Percentiles rank a stretch among this genome's conserved stretches.
Evolutionary conservation across 1,140 invertebrate genomes (phyloP).

Genomic region (Pseudachorutes palmiensis): DNA sequence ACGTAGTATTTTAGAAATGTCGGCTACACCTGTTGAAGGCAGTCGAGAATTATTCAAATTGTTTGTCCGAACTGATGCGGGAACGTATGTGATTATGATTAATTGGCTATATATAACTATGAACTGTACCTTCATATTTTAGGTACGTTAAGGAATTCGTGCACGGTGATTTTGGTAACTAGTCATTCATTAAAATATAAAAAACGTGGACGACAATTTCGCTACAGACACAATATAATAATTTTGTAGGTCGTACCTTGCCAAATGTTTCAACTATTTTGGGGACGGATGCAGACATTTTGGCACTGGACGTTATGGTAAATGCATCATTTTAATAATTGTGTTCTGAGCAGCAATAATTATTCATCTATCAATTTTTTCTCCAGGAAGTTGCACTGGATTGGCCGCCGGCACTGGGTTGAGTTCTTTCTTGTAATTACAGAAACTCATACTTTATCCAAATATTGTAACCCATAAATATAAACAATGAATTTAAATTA

Average conservation of each 20-base stretch:
- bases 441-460: too few species aligned
- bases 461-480: too few species aligned
- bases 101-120: too few species aligned
- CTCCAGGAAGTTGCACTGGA: conserved; percentile 24
- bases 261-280: conserved; percentile 59
- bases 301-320: conserved; percentile 65
- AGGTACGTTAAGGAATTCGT: conserved; percentile 97
- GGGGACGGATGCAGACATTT: conserved; percentile 54
- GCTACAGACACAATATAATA: not conserved
- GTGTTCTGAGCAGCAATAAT: not conserved
- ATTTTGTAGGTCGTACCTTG: conserved; percentile 63
- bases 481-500: too few species aligned
- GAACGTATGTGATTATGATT: too few species aligned
- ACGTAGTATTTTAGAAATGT: conserved; percentile 41
- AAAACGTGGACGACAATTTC: not conserved
- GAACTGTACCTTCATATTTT: too few species aligned
- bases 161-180: conserved; percentile 62
- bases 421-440: too few species aligned
- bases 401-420: conserved; percentile 24
- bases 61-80: conserved; percentile 54
- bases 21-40: conserved; percentile 34
- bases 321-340: conserved; percentile 19
- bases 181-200: not conserved
- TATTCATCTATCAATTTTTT: not conserved
- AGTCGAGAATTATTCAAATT: conserved; percentile 53